Evolutionary conservation across 2,888 invertebrate species (phyloP), one percentile per base, ranked within the genome.

Genomic region (Agriopis leucophaearia): DNA sequence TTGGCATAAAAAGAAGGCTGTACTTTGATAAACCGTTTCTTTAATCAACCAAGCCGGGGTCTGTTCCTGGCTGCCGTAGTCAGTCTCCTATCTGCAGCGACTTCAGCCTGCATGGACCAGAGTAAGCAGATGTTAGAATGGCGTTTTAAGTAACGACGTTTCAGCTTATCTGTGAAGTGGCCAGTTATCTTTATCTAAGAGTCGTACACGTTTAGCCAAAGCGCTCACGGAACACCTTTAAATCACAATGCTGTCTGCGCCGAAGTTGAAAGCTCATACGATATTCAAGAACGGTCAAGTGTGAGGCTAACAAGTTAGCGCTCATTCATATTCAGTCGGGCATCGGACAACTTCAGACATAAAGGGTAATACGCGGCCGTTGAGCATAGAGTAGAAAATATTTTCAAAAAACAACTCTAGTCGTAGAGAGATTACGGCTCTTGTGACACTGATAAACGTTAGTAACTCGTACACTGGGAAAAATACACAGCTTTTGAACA

Each of bases 251-350:
- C 65, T 71, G 66, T 73, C 75, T 71, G 70, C 72, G 74, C 70
- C 58, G 52, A 75, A 75, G 72, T 75, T 73, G 64, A 58, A 73
- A 66, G 64, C 78, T 81, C 79, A 79, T 81, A 74, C 71, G 76
- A 74, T 78, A 81, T 81, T 81, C 81, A 81, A 42, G 69, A 69
- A 70, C 71, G 81, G 81, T 78, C 79, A 81, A 79, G 75, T 68
- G 72, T 66, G 67, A 68, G 61, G 55, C 72, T 77, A 78, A 76
- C 78, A 74, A 74, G 75, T 79, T 76, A 68, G 70, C 15, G 66
- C 70, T 76, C 75, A 78, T 81, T 81, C 67, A 76, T 74, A 78
- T 80, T 77, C 76, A 76, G 71, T 51, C 64, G 58, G 63, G 27
- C 56, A 69, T 64, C 64, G 51, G 50, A 60, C 50, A 75, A 77